Evolutionary conservation across 1,140 invertebrate genomes (phyloP), one percentile per base, ranked within the genome.

Genomic region (Proctacanthus coquilletti): DNA sequence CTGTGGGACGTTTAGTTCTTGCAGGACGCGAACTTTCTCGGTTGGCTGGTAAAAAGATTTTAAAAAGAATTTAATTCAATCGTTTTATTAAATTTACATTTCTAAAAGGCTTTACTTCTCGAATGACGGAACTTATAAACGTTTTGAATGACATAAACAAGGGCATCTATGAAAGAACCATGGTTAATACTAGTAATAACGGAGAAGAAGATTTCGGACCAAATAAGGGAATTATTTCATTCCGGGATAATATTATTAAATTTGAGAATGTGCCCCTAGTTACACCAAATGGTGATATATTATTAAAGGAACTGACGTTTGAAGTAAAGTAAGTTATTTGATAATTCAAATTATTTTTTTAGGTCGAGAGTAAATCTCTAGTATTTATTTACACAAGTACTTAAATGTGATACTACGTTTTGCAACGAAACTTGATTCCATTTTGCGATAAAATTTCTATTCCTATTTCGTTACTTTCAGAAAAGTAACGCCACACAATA

Each of bases 241-340:
- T 80, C 52, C 72, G 81, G 61, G 89, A 97, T 59, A 86, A 94
- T 58, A 65, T 97, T 6, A 96, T 98, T 51, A 74, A 74, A 39
- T 98, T 98, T 64, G 84, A 96, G 33, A 68, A 75, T 40, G 93
- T 98, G 4, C 92, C 93, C 3, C 64, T 98, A 15, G 80, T 97
- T 8, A 98, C 94, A 3, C 95, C 94, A 4, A 98, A 97, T 61
- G 94, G 94, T 8, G 94, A 98, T 64, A 69, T 98, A 14, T 70
- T 98, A 14, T 74, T 98, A 9, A 73, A 80, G 47, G 85, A 91
- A 50, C 63, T 98, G 3, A 75, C 71, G 33, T 93, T 98, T 52
- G 85, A 94, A 72, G 88, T 94, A 5, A 77, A 76, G 63, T 70
- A 38, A 59, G 63, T 61, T 18, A 13, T 13, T 10, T 18, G 13